Evolutionary conservation across 2,113 vertebrate species (phyloP), one percentile per base, ranked within the genome.

Genomic region (Accipiter cooperii): DNA sequence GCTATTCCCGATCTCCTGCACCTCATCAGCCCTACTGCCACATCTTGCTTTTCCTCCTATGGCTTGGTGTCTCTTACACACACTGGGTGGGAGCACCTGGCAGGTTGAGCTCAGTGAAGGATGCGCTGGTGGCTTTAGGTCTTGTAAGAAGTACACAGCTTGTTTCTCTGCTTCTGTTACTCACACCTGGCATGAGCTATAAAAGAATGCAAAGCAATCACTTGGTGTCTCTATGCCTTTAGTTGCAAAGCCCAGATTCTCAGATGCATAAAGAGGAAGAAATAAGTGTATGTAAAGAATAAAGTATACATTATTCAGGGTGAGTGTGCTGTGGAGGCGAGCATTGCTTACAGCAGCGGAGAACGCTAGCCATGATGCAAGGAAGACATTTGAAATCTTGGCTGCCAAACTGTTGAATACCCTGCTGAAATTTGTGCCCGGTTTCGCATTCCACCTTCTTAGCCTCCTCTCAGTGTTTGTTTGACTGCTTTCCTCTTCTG

Each of bases 401-500:
- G 52, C 84, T 87, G 29, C n/a, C 5, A 21, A 54, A 44, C 38
- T 78, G 46, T 87, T 84, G 82, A 97, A 88, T 75, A 52, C 49
- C 46, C 33, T 85, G 68, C 78, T 80, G 81, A 70, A 96, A 94
- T 71, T 44, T 95, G 70, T 76, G 46, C 54, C 87, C 26, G 29
- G 21, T 79, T 89, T 90, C 36, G 38, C 26, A 29, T 89, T 94
- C 66, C 38, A 74, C 54, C 74, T 91, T 81, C 54, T 79, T 87
- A 75, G 52, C 34, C 36, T 89, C 36, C 70, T 87, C 40, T 25
- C n/a, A 74, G 52, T 80, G 84, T 93, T 84, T 94, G 69, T 94
- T 96, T 96, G 74, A 94, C 82, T 93, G 47, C 38, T 89, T 86
- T 93, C 55, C 49, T 87, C 42, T 69, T 63, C 70, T 74, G 78